A percentile compares a stretch with the other conserved stretches of the same genome.
Conservation (phyloP, 2,888 invertebrate genomes). For the Nephrotoma flavescens region DNA sequence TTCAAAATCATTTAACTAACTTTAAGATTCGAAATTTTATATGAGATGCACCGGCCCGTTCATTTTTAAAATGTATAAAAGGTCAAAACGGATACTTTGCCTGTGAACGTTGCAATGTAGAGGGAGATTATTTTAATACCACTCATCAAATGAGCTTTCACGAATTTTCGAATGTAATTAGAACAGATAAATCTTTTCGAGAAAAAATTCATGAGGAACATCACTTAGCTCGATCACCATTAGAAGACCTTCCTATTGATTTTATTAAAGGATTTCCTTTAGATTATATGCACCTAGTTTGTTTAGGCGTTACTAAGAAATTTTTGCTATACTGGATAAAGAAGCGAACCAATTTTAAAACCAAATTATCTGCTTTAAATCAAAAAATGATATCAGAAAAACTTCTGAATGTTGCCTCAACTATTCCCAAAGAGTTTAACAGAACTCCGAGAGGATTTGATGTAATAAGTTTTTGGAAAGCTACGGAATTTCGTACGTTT, state of each 20-base stretch:
- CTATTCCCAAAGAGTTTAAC: slow-evolving; percentile 2
- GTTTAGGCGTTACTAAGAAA: slow-evolving; percentile 3
- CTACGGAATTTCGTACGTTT: slow-evolving; percentile 12
- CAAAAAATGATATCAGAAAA: too few species aligned
- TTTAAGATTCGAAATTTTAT: slow-evolving; percentile 2
- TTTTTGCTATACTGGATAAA: too few species aligned
- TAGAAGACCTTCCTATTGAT: slow-evolving; percentile 5
- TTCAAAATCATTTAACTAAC: background rate
- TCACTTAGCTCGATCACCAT: background rate
- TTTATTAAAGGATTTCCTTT: slow-evolving; percentile 5
- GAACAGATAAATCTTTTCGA: too few species aligned
- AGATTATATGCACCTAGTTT: slow-evolving; percentile 8
- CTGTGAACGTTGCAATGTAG: slow-evolving; percentile 5
- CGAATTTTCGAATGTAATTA: too few species aligned
- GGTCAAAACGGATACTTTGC: slow-evolving; percentile 5
- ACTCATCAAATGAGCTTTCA: too few species aligned
- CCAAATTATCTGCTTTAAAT: background rate
- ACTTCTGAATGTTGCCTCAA: too few species aligned
- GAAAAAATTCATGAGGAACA: too few species aligned
- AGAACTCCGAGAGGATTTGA: background rate
- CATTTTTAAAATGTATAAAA: slow-evolving; percentile 5
- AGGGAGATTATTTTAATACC: too few species aligned
- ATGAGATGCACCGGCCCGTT: slow-evolving; percentile 4
- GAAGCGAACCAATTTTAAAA: background rate
- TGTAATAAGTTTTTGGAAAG: slow-evolving; percentile 13